phyloP scores from a whole-genome alignment of 2,888 invertebrate species.

The Myopa testacea region DNA sequence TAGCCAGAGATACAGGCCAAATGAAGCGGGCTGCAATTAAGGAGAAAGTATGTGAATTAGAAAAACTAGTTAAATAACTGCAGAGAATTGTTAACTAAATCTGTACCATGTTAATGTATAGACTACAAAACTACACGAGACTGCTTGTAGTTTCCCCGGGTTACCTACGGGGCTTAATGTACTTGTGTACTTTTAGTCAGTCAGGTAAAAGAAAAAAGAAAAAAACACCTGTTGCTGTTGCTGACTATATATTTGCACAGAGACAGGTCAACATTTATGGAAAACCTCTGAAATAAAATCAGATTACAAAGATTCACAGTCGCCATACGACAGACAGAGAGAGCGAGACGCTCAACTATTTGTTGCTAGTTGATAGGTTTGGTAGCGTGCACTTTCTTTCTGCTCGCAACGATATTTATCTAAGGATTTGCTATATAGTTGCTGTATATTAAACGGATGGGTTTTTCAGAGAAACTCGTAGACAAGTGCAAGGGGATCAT shows the following conservation, averaged over 20 bases:
- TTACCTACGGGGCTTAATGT: neutral
- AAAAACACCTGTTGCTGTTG: neutral
- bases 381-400: neutral
- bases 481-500: neutral
- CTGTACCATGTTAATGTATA: too few relatives aligned
- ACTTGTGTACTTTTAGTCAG: neutral
- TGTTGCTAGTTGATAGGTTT: too few relatives aligned
- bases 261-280: neutral
- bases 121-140: neutral
- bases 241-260: neutral
- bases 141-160: neutral
- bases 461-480: neutral
- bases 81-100: neutral
- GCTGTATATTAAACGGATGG: neutral
- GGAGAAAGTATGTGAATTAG: neutral
- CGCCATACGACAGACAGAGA: too few relatives aligned
- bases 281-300: neutral
- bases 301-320: neutral
- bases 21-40: conserved; percentile 80
- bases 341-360: too few relatives aligned
- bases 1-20: conserved; percentile 84
- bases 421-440: too few relatives aligned
- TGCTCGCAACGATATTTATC: too few relatives aligned
- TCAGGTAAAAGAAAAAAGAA: neutral
- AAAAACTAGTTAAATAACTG: neutral